These are phyloP conservation scores for Leucozona laternaria DNA, from an alignment of 2,888 invertebrate genomes.

Conservation along the genomic window DNA sequence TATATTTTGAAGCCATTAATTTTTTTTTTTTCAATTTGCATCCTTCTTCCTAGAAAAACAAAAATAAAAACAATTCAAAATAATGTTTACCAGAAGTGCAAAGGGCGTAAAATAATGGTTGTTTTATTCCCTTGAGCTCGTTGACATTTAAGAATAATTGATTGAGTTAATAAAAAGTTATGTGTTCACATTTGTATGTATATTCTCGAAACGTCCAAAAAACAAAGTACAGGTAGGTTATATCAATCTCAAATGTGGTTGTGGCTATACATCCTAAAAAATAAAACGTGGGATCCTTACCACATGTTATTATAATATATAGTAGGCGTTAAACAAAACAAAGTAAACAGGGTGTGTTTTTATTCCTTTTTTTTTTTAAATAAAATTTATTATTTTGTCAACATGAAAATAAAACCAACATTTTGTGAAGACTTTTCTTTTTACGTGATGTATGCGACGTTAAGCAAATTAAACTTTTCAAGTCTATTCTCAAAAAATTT, in stretches of 20 bases:
- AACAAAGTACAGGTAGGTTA: background rate
- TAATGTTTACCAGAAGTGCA: background rate
- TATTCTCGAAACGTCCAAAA: background rate
- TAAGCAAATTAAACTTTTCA: background rate
- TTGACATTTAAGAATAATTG: slow-evolving; percentile 22
- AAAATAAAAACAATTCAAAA: background rate
- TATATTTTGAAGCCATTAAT: too few relatives aligned
- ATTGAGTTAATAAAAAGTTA: slow-evolving; percentile 24
- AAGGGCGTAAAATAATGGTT: slow-evolving; percentile 5
- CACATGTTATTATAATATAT: background rate
- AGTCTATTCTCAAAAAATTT: background rate
- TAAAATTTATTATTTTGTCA: background rate
- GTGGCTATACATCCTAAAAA: background rate
- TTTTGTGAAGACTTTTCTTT: background rate
- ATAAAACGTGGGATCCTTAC: slow-evolving; percentile 5
- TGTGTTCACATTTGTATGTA: slow-evolving; percentile 2
- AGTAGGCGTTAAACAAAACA: background rate
- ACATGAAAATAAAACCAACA: background rate
- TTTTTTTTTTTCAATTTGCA: background rate
- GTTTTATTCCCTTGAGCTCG: background rate
- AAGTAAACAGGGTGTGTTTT: background rate
- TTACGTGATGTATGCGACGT: background rate
- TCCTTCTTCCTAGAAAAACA: background rate
- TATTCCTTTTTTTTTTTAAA: background rate
- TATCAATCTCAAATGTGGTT: background rate